A percentile compares a stretch with the other conserved stretches of the same genome.
Evolutionary conservation across 2,113 vertebrate species (phyloP).

Genomic region (Nothobranchius furzeri): DNA sequence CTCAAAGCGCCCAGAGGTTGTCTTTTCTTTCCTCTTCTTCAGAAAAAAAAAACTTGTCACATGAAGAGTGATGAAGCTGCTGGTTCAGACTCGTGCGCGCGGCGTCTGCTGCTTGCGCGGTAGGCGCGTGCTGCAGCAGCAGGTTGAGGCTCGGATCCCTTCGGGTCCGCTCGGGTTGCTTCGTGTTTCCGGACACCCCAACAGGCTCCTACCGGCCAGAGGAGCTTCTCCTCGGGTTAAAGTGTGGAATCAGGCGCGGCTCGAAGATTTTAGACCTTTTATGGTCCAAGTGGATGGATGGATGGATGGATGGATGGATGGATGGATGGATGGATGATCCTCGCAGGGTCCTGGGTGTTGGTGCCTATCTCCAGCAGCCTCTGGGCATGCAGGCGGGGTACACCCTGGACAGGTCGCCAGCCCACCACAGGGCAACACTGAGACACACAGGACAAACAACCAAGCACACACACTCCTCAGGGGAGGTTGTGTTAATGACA

Average conservation of each 20-base stretch:
- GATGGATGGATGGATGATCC: neutral
- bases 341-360: too few species aligned
- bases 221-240: slow-evolving; percentile 39
- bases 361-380: too few species aligned
- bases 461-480: too few species aligned
- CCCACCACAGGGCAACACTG: too few species aligned
- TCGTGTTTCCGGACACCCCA: neutral
- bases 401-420: too few species aligned
- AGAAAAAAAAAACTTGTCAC: neutral
- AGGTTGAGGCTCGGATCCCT: slow-evolving; percentile 31
- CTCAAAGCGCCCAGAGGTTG: neutral
- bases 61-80: neutral
- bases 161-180: neutral
- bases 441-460: too few species aligned
- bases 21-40: neutral
- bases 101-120: neutral
- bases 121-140: slow-evolving; percentile 14
- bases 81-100: neutral
- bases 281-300: slow-evolving; percentile 65
- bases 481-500: slow-evolving; percentile 1
- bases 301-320: slow-evolving; percentile 4
- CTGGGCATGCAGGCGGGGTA: too few species aligned
- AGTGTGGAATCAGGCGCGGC: slow-evolving; percentile 14
- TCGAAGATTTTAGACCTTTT: slow-evolving; percentile 44
- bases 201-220: slow-evolving; percentile 1